Conservation (phyloP, 2,113 vertebrate species). For the Sander vitreus region DNA sequence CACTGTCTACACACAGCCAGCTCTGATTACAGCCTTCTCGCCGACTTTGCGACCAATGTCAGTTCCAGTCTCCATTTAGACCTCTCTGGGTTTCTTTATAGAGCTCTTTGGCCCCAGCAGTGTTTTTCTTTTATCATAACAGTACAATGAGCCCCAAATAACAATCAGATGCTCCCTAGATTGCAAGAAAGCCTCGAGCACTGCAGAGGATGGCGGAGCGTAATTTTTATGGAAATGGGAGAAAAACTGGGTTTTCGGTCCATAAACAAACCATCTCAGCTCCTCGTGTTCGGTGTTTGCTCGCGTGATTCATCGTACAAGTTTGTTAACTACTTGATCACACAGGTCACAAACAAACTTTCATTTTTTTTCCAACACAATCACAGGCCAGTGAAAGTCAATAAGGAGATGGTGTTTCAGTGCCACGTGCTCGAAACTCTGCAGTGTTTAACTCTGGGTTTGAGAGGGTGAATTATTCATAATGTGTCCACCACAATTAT, state of each 20-base stretch:
- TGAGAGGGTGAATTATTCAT: constrained; percentile 50
- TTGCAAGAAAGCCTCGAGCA: constrained; percentile 52
- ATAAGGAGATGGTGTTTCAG: constrained; percentile 31
- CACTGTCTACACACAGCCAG: constrained; percentile 67
- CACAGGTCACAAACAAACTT: constrained; percentile 39
- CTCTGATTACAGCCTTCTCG: constrained; percentile 79
- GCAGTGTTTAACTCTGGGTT: constrained; percentile 10
- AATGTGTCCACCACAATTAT: constrained; percentile 39
- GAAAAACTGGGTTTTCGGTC: constrained; percentile 57
- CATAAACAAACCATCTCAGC: constrained; percentile 58
- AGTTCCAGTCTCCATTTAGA: constrained; percentile 79
- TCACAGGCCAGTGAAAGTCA: constrained; percentile 25
- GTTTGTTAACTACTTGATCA: constrained; percentile 42
- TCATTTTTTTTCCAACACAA: background rate
- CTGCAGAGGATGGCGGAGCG: constrained; percentile 1
- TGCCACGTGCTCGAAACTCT: background rate
- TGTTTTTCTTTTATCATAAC: constrained; percentile 78
- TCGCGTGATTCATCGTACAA: constrained; percentile 27
- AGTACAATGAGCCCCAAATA: constrained; percentile 76
- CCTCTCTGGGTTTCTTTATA: constrained; percentile 72
- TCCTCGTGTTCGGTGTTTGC: constrained; percentile 22
- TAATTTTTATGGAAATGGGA: constrained; percentile 52
- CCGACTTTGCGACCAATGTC: constrained; percentile 71
- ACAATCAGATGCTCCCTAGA: constrained; percentile 82
- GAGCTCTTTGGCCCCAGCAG: constrained; percentile 53